Evolutionary conservation across 2,113 vertebrate genomes (phyloP).

Genomic region (Capricornis sumatraensis): DNA sequence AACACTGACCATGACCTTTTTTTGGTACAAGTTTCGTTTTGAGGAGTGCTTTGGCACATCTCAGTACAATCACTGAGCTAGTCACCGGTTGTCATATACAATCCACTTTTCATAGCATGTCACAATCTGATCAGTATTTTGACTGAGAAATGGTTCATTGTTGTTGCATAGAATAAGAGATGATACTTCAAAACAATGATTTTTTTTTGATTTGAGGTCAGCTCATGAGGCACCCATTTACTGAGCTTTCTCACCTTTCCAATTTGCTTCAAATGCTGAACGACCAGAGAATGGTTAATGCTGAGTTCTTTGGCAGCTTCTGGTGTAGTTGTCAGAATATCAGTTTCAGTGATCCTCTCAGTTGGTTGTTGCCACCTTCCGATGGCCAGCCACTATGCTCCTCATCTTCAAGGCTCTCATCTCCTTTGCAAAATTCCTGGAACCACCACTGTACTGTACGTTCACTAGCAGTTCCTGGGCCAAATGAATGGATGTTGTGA

Average conservation of each 20-base stretch:
- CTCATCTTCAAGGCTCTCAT: background rate
- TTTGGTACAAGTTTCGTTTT: background rate
- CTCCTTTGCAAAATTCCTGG: background rate
- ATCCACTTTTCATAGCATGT: background rate
- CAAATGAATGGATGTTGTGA: background rate
- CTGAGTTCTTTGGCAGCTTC: background rate
- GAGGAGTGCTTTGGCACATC: background rate
- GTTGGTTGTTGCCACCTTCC: background rate
- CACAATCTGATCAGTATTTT: background rate
- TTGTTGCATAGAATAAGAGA: background rate
- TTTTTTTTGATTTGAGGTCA: background rate
- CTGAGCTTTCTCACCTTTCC: background rate
- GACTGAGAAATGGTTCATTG: background rate
- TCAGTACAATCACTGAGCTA: background rate
- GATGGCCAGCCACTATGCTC: background rate
- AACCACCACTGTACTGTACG: background rate
- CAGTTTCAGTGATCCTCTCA: background rate
- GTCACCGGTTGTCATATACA: background rate
- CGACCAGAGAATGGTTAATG: background rate
- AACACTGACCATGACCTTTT: background rate
- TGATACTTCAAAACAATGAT: background rate
- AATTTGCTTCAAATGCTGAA: background rate
- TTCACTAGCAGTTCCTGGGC: background rate
- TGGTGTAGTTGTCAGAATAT: background rate
- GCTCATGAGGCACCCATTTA: background rate